Base-by-base conservation (phyloP, 2,888 invertebrate species). In the Rhodophaea formosa region DNA sequence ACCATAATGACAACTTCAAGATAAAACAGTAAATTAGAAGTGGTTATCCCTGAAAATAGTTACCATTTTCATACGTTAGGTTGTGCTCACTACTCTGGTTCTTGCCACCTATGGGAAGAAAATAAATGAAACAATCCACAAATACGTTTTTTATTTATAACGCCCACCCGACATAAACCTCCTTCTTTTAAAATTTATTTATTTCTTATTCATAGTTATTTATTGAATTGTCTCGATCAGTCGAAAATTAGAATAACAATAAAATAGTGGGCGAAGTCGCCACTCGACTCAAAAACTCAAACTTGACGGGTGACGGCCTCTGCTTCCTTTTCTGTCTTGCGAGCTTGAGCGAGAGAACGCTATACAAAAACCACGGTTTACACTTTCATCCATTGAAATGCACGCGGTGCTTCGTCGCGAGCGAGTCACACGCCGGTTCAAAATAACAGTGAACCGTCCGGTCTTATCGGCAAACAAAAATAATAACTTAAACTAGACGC, bases 331-430 rank as follows among this genome's bases (percentile, higher is more conserved):
- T 89, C 85, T 64, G 66, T 59, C 82, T 53, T 65, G 63, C 66
- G 63, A 47, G 79, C 62, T 67, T 59, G 71, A 88, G 72, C 73
- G 87, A 88, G 89, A 87, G 69, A 70, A 80, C 80, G 82, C 84
- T 86, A 89, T 87, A 90, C 90, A 90, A 90, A 90, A 89, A 90
- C 88, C 85, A 80, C 82, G 80, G 88, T 83, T 82, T 87, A 88
- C 80, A 89, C 90, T 88, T 91, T 89, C 90, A 88, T 88, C 89
- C 82, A 83, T 86, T 84, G 89, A 89, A 86, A 88, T 85, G 88
- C 87, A 88, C 85, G 88, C 88, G 85, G 83, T 84, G 83, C 86
- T 80, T 79, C 83, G 83, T 74, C 71, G 80, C 77, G 84, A 82
- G 77, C 74, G 80, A 85, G 81, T 46, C 51, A 79, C 74, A 71